Evolutionary conservation across 2,797 vertebrate species (phyloP), one percentile per base, ranked within the genome.

Genomic region (Meriones psammophilus): DNA sequence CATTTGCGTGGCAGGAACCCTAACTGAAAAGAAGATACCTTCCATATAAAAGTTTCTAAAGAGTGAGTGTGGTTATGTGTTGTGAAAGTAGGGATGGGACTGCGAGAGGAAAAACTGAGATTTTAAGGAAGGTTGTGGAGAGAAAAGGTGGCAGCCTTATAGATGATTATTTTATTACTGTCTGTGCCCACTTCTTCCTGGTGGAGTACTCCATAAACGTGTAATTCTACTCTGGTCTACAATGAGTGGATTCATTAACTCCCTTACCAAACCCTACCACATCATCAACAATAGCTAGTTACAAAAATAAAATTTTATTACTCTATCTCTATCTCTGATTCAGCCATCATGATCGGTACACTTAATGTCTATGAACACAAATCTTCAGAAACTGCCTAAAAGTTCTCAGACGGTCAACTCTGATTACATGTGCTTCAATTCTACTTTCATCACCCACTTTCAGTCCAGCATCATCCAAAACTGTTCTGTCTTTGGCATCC

Each of bases 301-400:
- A 87, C 2, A 89, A 93, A 95, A 94, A 33, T 84, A 84, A 64
- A 83, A 81, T 46, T 54, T 73, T 26, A 89, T 79, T 92, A 93
- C 22, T 81, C 15, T 80, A 39, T 0, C 54, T 81, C 9, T 58
- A 39, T 36, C 87, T 93, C 77, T 42, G 79, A 60, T 94, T 94
- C 64, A 87, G 58, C 69, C 42, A 73, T n/a, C 86, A 26, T 39
- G 42, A 46, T 50, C 17, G 46, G 15, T 68, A 8, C 88, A 36
- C 66, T 92, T 91, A 88, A 92, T 83, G 46, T n/a, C 46, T 28
- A 68, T 66, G 22, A 88, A 89, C 3, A 92, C 24, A 28, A 94
- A 92, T 88, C 87, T 90, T 17, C 24, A 22, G 77, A 92, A 96
- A 62, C 3, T 42, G 28, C 54, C 54, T 83, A 30, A 78, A 58